Conservation (phyloP, 2,113 vertebrate species). For the Seriola rivoliana region DNA sequence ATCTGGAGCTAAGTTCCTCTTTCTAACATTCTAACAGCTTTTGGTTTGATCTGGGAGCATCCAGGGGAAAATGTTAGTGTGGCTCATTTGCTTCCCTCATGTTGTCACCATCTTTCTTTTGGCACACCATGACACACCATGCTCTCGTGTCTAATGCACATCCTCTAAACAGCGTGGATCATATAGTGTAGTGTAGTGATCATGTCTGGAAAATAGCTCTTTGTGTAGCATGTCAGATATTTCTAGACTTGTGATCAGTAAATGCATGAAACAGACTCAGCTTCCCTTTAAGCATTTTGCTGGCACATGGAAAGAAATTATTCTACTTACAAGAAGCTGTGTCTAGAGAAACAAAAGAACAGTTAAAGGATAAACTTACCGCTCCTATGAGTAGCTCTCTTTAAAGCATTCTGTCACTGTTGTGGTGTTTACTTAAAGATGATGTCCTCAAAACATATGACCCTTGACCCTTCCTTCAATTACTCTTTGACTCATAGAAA, state of each 20-base stretch:
- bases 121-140: neutral
- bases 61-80: neutral
- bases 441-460: slow-evolving; percentile 2
- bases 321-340: neutral
- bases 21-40: neutral
- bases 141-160: slow-evolving; percentile 1
- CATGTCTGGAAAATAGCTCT: neutral
- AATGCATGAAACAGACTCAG: neutral
- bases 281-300: neutral
- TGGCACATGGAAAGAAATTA: neutral
- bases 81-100: neutral
- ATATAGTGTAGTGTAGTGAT: neutral
- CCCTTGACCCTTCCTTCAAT: slow-evolving; percentile 12
- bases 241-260: neutral
- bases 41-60: neutral
- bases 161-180: neutral
- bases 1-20: neutral
- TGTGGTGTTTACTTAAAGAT: neutral
- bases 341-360: neutral
- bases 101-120: slow-evolving; percentile 21
- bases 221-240: neutral
- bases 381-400: neutral
- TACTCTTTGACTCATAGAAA: neutral
- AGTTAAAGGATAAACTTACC: slow-evolving; percentile 49
- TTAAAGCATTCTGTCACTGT: slow-evolving; percentile 22